Conservation (phyloP, 2,797 vertebrate species). For the Calcarius lapponicus region DNA sequence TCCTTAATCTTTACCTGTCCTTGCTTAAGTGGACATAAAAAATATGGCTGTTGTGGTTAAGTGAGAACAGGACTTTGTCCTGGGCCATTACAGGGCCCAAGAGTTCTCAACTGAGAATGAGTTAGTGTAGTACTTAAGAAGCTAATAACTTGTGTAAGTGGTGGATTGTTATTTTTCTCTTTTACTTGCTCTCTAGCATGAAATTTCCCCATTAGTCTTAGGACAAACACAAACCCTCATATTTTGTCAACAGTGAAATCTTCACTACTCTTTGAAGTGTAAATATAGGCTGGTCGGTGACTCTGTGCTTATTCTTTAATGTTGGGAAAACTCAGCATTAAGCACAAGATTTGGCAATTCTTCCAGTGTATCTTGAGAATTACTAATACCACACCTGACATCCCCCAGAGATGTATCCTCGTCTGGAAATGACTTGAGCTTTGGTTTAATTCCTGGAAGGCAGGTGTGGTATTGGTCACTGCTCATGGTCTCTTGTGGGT, state of each 20-base stretch:
- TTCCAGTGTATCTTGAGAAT: not conserved
- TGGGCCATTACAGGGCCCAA: not conserved
- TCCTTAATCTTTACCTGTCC: not conserved
- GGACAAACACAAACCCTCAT: not conserved
- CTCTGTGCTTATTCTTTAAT: not conserved
- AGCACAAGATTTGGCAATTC: not conserved
- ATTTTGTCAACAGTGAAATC: not conserved
- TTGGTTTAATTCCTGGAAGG: not conserved
- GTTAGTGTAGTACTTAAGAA: not conserved
- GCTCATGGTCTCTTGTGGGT: accelerated
- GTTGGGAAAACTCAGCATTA: not conserved
- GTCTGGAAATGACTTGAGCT: not conserved
- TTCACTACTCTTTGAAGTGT: not conserved
- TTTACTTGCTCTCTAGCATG: not conserved
- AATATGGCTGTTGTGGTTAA: not conserved
- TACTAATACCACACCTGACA: not conserved
- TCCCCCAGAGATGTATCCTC: not conserved
- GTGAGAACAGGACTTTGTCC: not conserved
- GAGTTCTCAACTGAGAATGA: not conserved
- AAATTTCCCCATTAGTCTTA: not conserved
- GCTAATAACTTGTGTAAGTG: not conserved
- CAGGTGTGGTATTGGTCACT: not conserved
- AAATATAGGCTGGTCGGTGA: not conserved
- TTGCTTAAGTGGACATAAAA: not conserved
- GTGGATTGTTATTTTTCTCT: not conserved